phyloP scores from a whole-genome alignment of 2,888 invertebrate genomes.

The Phalera bucephala region DNA sequence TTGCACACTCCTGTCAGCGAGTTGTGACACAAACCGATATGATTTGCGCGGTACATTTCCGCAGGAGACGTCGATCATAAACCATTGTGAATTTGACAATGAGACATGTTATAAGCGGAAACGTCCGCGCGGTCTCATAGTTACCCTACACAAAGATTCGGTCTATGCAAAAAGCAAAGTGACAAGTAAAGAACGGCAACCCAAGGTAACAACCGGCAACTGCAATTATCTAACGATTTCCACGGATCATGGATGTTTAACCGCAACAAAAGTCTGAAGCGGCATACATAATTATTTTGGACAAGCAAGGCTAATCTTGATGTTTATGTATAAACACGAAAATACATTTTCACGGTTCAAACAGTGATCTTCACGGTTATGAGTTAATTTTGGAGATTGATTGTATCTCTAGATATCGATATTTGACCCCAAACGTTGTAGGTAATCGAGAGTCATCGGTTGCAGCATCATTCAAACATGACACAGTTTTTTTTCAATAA shows the following conservation, averaged over 20 bases:
- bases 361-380: conserved; percentile 35
- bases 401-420: not conserved
- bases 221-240: conserved; percentile 58
- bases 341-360: conserved; percentile 29
- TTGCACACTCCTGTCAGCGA: conserved; percentile 29
- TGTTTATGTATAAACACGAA: conserved; percentile 29
- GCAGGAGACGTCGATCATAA: conserved; percentile 31
- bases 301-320: conserved; percentile 52
- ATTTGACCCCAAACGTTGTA: not conserved
- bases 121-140: conserved; percentile 31
- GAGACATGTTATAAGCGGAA: conserved; percentile 7
- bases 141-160: conserved; percentile 34
- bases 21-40: conserved; percentile 44
- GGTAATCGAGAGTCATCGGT: not conserved
- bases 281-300: conserved; percentile 51
- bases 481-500: conserved; percentile 3
- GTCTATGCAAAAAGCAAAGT: conserved; percentile 38
- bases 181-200: conserved; percentile 41
- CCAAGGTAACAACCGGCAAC: conserved; percentile 60
- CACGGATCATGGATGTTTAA: conserved; percentile 66
- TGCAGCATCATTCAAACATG: not conserved
- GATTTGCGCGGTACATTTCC: conserved; percentile 49
- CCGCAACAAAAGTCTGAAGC: conserved; percentile 45
- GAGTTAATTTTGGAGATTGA: conserved; percentile 19
- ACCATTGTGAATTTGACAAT: conserved; percentile 11